Evolutionary conservation across 2,888 invertebrate species (phyloP), one percentile per base, ranked within the genome.

Genomic region (Leptopilina syphax): DNA sequence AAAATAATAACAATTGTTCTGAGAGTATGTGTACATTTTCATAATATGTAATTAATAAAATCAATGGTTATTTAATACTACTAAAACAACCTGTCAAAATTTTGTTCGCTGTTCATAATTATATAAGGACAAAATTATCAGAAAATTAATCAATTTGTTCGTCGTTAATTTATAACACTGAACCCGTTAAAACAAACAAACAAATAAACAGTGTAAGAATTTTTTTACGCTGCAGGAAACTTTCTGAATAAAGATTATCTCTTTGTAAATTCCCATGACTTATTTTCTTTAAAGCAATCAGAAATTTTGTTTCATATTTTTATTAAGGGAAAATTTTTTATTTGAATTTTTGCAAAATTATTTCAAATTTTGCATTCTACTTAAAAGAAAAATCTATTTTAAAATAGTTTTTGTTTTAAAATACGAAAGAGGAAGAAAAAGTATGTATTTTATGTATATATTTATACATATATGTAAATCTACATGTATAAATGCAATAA

Each of bases 151-250:
- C 44, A 44, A 24, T 73, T n/a, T 57, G 73, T 73, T 73, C 57
- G 57, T 73, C 57, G 57, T 73, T 73, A 57, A 34, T 27, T 50
- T 57, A 7, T 54, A 57, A 57, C 57, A 73, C 57, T 73, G 73
- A 73, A 57, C n/a, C 57, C 73, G 34, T 12, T 24, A 54, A 70
- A 44, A n/a, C 4, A 9, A 41, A 54, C 60, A 60, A 60, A 34
- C 34, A 34, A 24, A 63, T 34, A 73, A 73, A 54, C 73, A 73
- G 73, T 73, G 73, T 73, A 73, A 73, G 41, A 73, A 57, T 27
- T 73, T 57, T 60, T 73, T 57, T 73, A 73, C 34, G 73, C 57
- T 73, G 73, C 57, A 73, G 73, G 57, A 57, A 57, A n/a, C 54
- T 54, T 47, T 18, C 57, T 57, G 41, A 73, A 73, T 73, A 73